Evolutionary conservation across 2,888 invertebrate species (phyloP).

Genomic region (Epinotia demarniana): DNA sequence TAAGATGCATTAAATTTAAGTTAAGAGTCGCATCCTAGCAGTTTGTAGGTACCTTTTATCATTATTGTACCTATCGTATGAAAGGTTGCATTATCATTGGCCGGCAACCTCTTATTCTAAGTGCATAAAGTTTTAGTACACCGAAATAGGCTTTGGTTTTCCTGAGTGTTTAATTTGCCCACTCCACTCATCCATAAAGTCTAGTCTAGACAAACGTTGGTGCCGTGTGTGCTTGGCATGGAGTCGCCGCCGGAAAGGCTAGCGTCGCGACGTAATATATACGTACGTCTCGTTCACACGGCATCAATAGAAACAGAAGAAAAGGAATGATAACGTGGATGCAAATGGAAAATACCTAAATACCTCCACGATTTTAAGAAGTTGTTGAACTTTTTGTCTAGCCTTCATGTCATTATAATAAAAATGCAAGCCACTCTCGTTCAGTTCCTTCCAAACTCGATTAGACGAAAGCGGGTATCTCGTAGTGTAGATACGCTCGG

Average conservation of each 20-base stretch:
- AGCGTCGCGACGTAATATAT: neutral
- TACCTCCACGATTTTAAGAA: neutral
- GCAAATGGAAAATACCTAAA: neutral
- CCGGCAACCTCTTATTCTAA: neutral
- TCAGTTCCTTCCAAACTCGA: neutral
- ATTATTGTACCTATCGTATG: neutral
- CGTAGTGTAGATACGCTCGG: too few species aligned
- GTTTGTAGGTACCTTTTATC: neutral
- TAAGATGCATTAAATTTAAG: slow-evolving; percentile 31
- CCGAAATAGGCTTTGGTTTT: neutral
- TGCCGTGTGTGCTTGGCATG: neutral
- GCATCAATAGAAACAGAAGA: neutral
- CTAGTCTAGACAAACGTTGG: neutral
- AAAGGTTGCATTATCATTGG: neutral
- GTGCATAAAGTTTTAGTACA: neutral
- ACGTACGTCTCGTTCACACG: neutral
- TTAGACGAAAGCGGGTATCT: neutral
- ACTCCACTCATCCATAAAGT: neutral
- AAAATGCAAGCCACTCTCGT: neutral
- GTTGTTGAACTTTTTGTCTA: neutral
- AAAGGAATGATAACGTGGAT: neutral
- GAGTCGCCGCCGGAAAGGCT: neutral
- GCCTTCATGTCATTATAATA: neutral
- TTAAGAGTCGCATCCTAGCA: slow-evolving; percentile 6
- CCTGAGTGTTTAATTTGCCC: neutral